Evolutionary conservation across 1,140 invertebrate genomes (phyloP).

Genomic region (Danaus melanippus): DNA sequence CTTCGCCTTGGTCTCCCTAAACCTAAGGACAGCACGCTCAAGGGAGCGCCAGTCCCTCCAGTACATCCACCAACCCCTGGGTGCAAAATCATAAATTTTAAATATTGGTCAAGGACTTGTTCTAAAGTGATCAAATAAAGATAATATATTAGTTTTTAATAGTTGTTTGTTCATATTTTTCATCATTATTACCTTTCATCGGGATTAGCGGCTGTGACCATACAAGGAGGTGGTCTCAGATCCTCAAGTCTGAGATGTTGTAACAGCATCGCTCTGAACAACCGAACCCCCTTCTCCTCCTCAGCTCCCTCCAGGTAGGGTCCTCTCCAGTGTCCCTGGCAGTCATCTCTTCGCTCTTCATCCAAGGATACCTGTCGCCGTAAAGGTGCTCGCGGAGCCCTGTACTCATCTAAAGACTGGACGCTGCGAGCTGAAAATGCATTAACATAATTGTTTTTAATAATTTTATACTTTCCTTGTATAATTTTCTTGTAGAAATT

Average conservation of each 20-base stretch:
- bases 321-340: constrained; percentile 59
- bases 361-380: constrained; percentile 57
- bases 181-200: constrained; percentile 39
- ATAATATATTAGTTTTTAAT: no score
- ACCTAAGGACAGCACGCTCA: constrained; percentile 49
- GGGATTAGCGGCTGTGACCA: constrained; percentile 44
- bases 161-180: no score
- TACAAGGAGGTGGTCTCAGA: constrained; percentile 52
- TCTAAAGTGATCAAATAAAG: no score
- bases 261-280: constrained; percentile 57
- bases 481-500: no score
- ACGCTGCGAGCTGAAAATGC: constrained; percentile 50
- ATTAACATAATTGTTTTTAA: background rate
- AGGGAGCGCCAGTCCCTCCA: constrained; percentile 61
- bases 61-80: constrained; percentile 65
- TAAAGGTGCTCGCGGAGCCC: constrained; percentile 49
- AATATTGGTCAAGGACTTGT: no score
- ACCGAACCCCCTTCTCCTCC: constrained; percentile 52
- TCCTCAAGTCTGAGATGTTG: constrained; percentile 57
- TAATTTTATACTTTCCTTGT: no score
- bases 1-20: constrained; percentile 48
- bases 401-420: constrained; percentile 59
- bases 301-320: constrained; percentile 52
- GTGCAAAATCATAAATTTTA: constrained; percentile 7
- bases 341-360: constrained; percentile 58